Conservation (phyloP, 2,113 vertebrate genomes). For the Panthera uncia region DNA sequence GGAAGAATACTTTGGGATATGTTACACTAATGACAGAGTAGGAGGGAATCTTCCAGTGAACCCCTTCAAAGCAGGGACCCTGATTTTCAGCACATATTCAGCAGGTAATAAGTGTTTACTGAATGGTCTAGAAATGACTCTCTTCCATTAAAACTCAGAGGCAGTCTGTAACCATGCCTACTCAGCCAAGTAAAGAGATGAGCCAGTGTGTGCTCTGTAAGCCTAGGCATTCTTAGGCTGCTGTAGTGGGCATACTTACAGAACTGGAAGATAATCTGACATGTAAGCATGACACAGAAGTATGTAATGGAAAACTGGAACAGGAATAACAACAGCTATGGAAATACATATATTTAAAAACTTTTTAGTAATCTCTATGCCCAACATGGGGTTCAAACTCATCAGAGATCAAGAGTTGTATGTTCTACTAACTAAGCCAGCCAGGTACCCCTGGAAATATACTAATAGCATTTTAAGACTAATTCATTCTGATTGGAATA, state of each 20-base stretch:
- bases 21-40: background rate
- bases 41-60: background rate
- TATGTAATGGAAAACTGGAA: background rate
- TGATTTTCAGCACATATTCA: background rate
- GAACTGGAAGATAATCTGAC: background rate
- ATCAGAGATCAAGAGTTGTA: background rate
- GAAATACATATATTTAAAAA: background rate
- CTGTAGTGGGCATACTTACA: background rate
- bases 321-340: background rate
- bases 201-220: background rate
- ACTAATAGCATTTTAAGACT: background rate
- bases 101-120: background rate
- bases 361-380: background rate
- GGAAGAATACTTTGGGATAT: background rate
- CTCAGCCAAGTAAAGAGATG: background rate
- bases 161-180: background rate
- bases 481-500: background rate
- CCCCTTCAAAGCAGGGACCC: background rate
- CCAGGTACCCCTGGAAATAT: background rate
- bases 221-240: background rate
- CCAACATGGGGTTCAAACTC: background rate
- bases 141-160: background rate
- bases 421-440: background rate
- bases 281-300: background rate
- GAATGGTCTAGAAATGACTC: background rate